phyloP scores from a whole-genome alignment of 2,113 vertebrate species.

The Peromyscus maniculatus region DNA sequence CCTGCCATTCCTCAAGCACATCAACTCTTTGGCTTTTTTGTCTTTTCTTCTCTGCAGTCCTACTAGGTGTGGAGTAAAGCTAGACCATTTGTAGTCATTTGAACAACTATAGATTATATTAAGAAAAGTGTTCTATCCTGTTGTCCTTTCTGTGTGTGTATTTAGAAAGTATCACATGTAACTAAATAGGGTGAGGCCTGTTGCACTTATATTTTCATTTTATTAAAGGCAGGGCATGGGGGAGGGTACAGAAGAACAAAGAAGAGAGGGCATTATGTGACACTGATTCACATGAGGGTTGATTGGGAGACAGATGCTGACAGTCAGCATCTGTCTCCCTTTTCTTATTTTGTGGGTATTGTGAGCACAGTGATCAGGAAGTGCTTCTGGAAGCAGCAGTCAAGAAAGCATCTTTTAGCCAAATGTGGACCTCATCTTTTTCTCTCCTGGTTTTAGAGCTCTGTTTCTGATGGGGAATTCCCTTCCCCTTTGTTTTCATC shows the following conservation, averaged over 20 bases:
- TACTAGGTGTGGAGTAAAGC: not conserved
- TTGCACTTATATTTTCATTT: constrained; percentile 50
- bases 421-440: not conserved
- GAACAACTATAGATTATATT: not conserved
- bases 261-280: not conserved
- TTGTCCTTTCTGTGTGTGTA: not conserved
- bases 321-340: no score
- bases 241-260: not conserved
- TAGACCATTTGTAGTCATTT: not conserved
- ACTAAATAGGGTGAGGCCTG: not conserved
- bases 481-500: not conserved
- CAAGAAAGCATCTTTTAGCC: not conserved
- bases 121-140: not conserved
- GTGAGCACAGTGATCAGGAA: not conserved
- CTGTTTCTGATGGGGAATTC: not conserved
- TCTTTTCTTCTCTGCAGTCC: constrained; percentile 5
- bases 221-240: not conserved
- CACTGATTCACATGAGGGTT: not conserved
- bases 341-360: not conserved
- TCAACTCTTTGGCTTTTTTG: not conserved
- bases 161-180: constrained; percentile 35
- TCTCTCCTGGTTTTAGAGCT: not conserved
- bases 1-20: not conserved
- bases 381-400: not conserved
- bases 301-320: not conserved